These are phyloP conservation scores for Helicoverpa zea DNA, from an alignment of 1,140 invertebrate genomes.

Conservation along the genomic window DNA sequence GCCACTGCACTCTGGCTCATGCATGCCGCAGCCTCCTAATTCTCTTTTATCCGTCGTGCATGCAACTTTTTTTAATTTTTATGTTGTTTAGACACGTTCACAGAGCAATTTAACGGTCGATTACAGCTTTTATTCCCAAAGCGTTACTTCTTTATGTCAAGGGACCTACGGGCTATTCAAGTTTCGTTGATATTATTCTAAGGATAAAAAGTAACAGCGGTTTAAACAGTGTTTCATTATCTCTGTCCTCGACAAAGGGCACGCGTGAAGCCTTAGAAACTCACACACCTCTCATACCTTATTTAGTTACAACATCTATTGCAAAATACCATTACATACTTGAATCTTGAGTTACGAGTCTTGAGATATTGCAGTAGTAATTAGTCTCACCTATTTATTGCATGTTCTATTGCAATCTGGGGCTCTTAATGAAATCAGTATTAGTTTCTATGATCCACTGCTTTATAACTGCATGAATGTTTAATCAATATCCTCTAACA, in stretches of 20 bases:
- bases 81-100: background rate
- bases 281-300: background rate
- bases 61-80: constrained; percentile 13
- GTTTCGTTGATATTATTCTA: background rate
- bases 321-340: constrained; percentile 10
- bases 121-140: background rate
- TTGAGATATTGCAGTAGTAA: background rate
- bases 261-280: constrained; percentile 7
- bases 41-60: constrained; percentile 5
- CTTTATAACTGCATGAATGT: constrained; percentile 1
- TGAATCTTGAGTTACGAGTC: constrained; percentile 14
- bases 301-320: constrained; percentile 1
- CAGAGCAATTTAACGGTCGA: constrained; percentile 6
- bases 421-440: constrained; percentile 3
- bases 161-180: background rate
- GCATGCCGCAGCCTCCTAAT: constrained; percentile 2
- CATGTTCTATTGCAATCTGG: constrained; percentile 13
- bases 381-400: constrained; percentile 33
- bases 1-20: constrained; percentile 48
- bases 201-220: constrained; percentile 2
- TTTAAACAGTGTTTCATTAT: background rate
- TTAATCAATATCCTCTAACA: no score
- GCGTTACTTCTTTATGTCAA: background rate
- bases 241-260: constrained; percentile 4
- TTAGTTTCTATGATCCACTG: background rate